Evolutionary conservation across 2,888 invertebrate species (phyloP).

Genomic region (Drosophila percnosoma): DNA sequence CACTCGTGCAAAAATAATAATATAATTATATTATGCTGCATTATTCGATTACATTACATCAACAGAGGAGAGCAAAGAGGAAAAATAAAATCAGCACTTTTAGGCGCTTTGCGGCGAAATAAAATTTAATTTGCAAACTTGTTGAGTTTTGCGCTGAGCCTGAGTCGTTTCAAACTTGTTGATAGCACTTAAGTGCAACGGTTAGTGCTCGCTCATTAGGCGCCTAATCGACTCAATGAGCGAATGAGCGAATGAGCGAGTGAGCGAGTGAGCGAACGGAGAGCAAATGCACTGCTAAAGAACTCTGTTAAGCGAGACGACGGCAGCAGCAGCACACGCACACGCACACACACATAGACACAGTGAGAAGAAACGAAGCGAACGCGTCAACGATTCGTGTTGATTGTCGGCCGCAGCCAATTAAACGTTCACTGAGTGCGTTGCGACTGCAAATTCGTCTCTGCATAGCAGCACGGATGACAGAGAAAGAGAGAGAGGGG

Average conservation of each 20-base stretch:
- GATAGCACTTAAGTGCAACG: constrained; percentile 54
- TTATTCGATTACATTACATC: background rate
- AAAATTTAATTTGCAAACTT: constrained; percentile 29
- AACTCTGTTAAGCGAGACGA: constrained; percentile 7
- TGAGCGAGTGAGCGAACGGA: constrained; percentile 9
- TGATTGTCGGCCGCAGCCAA: constrained; percentile 65
- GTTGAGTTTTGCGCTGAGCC: constrained; percentile 28
- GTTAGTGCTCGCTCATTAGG: constrained; percentile 67
- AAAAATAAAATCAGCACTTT: background rate
- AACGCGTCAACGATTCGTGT: constrained; percentile 52
- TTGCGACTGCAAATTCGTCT: constrained; percentile 4
- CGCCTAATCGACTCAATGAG: constrained; percentile 63
- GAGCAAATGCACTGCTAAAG: constrained; percentile 4
- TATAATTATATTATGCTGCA: background rate
- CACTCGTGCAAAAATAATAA: background rate
- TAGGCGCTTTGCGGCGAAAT: constrained; percentile 13
- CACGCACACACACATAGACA: background rate
- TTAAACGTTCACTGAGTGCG: constrained; percentile 44
- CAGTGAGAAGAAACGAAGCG: constrained; percentile 16
- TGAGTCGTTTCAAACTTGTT: constrained; percentile 34
- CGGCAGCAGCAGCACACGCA: constrained; percentile 1
- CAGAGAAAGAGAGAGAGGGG: background rate
- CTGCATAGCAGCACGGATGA: background rate
- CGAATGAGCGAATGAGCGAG: constrained; percentile 17
- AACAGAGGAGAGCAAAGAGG: constrained; percentile 4